phyloP scores from a whole-genome alignment of 2,888 invertebrate species.

The Sabellastarte sp. region DNA sequence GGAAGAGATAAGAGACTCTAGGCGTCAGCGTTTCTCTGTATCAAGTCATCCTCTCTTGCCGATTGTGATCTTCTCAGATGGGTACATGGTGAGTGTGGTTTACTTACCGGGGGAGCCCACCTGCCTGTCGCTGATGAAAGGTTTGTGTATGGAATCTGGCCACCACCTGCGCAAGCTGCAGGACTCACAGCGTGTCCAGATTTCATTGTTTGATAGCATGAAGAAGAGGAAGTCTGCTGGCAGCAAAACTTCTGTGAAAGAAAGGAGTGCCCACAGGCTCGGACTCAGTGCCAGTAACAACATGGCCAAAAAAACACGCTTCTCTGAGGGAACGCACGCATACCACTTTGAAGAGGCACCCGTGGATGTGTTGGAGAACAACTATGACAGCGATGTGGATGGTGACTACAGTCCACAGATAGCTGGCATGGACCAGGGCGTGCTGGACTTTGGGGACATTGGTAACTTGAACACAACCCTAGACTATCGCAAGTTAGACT shows the following conservation, averaged over 20 bases:
- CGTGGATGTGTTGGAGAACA: background rate
- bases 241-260: background rate
- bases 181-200: background rate
- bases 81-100: conserved; percentile 51
- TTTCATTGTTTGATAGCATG: conserved; percentile 1
- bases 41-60: conserved; percentile 50
- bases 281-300: background rate
- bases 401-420: background rate
- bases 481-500: conserved; percentile 22
- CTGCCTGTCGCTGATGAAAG: conserved; percentile 42
- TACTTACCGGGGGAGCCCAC: conserved; percentile 34
- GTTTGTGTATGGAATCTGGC: conserved; percentile 31
- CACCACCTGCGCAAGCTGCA: conserved; percentile 11
- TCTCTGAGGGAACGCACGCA: background rate
- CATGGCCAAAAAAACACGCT: background rate
- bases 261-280: background rate
- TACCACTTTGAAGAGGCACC: conserved; percentile 5
- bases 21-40: conserved; percentile 50
- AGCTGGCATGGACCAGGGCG: conserved; percentile 6
- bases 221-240: background rate
- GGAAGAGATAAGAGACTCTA: conserved; percentile 15
- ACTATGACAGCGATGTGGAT: background rate
- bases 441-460: conserved; percentile 50
- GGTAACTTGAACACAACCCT: conserved; percentile 31
- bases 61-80: conserved; percentile 54